Conservation (phyloP, 2,113 vertebrate genomes). For the Notechis scutatus region DNA sequence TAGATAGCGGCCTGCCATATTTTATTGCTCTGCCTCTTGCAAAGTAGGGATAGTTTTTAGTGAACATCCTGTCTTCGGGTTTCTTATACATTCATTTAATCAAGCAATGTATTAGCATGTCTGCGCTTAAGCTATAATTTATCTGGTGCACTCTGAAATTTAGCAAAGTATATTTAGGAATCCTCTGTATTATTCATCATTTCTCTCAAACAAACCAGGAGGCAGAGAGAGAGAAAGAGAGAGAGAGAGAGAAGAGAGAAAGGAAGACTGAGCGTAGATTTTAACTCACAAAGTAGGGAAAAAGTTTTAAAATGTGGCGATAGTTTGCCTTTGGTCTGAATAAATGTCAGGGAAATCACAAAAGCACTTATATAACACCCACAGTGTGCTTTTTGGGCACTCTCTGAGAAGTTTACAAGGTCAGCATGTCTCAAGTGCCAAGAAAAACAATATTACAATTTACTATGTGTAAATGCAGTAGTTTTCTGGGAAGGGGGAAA, state of each 20-base stretch:
- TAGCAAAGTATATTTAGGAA: conserved; percentile 12
- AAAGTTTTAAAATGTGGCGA: not conserved
- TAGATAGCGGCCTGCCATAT: not conserved
- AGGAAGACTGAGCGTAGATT: not conserved
- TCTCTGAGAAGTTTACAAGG: too few relatives aligned
- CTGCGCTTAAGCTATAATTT: conserved; percentile 25
- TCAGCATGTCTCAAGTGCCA: not conserved
- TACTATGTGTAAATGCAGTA: not conserved
- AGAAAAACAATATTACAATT: not conserved
- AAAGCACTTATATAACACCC: too few relatives aligned
- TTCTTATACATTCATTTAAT: conserved; percentile 25
- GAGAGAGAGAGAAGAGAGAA: not conserved
- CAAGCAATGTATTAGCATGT: conserved; percentile 24
- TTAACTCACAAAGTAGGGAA: not conserved
- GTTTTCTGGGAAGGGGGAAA: not conserved
- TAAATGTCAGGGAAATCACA: not conserved
- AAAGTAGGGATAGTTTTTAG: not conserved
- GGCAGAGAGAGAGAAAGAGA: not conserved
- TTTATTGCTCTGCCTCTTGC: not conserved
- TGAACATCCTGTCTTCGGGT: not conserved
- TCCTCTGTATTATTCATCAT: not conserved
- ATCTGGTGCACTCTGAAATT: conserved; percentile 7
- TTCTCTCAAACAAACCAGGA: not conserved
- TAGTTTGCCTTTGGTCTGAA: not conserved
- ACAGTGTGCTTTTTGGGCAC: too few relatives aligned